Evolutionary conservation across 2,888 invertebrate genomes (phyloP), one percentile per base, ranked within the genome.

Genomic region (Zygogramma bicolorata): DNA sequence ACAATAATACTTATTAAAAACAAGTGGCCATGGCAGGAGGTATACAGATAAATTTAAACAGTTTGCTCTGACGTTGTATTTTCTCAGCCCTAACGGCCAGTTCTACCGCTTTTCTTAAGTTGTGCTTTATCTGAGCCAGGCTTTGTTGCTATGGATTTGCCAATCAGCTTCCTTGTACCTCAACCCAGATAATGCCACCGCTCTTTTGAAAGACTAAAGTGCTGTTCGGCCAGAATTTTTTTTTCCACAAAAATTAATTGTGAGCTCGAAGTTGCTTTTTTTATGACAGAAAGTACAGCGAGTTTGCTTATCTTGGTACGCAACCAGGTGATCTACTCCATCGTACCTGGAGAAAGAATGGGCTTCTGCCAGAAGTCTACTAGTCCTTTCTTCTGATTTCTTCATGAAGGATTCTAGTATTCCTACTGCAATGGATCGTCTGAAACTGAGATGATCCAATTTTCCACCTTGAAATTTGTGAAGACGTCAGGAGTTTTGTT

Each of bases 401-500:
- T 67, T 65, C 61, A 69, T 66, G 58, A 67, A 15, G 18, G 61
- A 40, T 71, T 69, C 69, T 15, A 74, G 68, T 65, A 73, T 31
- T 13, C 18, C 58, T n/a, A 13, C 38, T 6, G 79, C 79, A 29
- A 81, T 60, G 10, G 46, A 53, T 60, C 78, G 66, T 53, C 80
- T 62, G 70, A 82, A 82, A 15, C 60, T 59, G 15, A 81, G 62
- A 40, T 78, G 79, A 65, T 81, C 78, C 49, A 78, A 15, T 34
- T 57, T 73, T 57, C 76, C 77, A 27, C 38, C 31, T 29, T 70
- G 25, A 57, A 57, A 57, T 57, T 71, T 34, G 49, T 80, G 76
- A n/a, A 81, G 25, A 8, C 80, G 79, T 81, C 81, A 82, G 13
- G 78, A 76, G 75, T 81, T 84, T 59, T 82, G 80, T 31, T 77